Evolutionary conservation across 2,113 vertebrate genomes (phyloP), one percentile per base, ranked within the genome.

Genomic region (Phrynocephalus versicolor): DNA sequence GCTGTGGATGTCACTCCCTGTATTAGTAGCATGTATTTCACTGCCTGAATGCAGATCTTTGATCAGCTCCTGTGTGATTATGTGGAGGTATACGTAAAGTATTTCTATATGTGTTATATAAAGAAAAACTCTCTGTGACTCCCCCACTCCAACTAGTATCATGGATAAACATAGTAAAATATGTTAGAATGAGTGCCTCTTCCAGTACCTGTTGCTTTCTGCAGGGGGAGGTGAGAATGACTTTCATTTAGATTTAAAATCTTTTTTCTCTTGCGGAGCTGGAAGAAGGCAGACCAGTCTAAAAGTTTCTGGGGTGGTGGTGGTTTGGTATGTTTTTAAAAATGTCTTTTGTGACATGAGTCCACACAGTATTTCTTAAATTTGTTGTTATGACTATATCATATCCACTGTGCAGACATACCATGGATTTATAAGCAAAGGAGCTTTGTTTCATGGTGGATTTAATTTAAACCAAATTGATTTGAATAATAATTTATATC

Each of bases 1-100:
- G 95, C 96, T 96, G 96, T 87, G 93, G 18, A 14, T 93, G 96
- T 96, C 96, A 95, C 88, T 97, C 91, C 92, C 85, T 69, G 10
- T 64, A 0, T 88, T 0, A n/a, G 60, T 73, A 82, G 67, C 10
- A 77, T 64, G 81, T 0, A 51, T 5, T 83, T 87, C 41, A 0
- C 27, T 13, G 71, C 1, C 79, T 65, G 58, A 3, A 23, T 79
- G 33, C 9, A 9, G 55, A 57, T 65, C 39, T 85, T 62, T 72
- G 14, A 72, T 86, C 25, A 0, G 35, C 6, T 21, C 1, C 57
- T 55, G 33, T 10, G 14, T 55, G 84, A 39, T 57, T 27, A n/a
- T 70, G 37, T 76, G 45, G 19, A 57, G 23, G 67, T 23, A 75
- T n/a, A 0, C 1, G 6, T 13, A 81, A 51, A 12, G 60, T 10